Evolutionary conservation across 2,888 invertebrate species (phyloP), one percentile per base, ranked within the genome.

Genomic region (Boloria selene): DNA sequence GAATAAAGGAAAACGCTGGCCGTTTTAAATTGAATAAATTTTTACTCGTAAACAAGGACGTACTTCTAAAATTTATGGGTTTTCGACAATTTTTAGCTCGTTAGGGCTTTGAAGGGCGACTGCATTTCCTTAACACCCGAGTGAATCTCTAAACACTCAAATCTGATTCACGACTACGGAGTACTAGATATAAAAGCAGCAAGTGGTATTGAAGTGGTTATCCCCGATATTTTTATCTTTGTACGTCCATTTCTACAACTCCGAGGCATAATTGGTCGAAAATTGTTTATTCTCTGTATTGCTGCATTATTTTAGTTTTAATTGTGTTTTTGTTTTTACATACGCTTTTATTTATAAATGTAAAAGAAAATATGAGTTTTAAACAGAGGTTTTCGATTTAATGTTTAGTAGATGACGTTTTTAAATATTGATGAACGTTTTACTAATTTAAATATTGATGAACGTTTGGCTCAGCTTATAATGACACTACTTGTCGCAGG

Each of bases 1-100:
- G 13, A 49, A 59, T 59, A 59, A 59, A 31, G 14, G 49, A 59
- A 59, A 59, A 59, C 26, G 16, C 13, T 49, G 26, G 59, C 31
- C 26, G 17, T 59, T 59, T 59, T 38, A 38, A 59, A 59, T 59
- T 59, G 49, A 59, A 59, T 59, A 59, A 56, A 56, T 44, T 22
- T 55, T 59, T 49, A 14, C 17, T 47, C 47, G 59, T 59, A 49
- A 14, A 49, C 13, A 49, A 59, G 49, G 14, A 47, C 47, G 47
- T 59, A 44, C 49, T 59, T 59, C 49, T 59, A 59, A 59, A 59
- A 59, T 59, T 31, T 59, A 59, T 59, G 59, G 59, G 58, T 38
- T 59, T 59, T 59, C 59, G 49, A 49, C 13, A 59, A 16, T 59
- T 59, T 59, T 59, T 49, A 59, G 59, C 59, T 59, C 59, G 59